Evolutionary conservation across 2,113 vertebrate genomes (phyloP).

Genomic region (Phodopus roborovskii): DNA sequence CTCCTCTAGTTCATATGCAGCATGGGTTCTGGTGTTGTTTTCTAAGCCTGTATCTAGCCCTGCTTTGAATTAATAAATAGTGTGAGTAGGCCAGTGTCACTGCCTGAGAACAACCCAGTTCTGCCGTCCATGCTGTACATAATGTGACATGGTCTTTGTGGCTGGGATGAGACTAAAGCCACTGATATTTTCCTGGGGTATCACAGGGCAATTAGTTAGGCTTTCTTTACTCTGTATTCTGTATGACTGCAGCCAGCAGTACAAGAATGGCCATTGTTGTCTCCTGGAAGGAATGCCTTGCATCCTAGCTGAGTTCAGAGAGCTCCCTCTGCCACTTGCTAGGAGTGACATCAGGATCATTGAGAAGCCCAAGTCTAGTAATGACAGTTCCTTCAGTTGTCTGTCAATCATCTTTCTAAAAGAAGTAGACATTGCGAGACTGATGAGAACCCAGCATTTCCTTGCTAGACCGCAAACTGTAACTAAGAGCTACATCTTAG

Average conservation of each 20-base stretch:
- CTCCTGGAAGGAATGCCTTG: not conserved
- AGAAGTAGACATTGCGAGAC: slow-evolving; percentile 27
- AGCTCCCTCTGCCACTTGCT: not conserved
- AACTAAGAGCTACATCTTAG: not conserved
- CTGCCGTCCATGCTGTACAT: not conserved
- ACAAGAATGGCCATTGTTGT: no score
- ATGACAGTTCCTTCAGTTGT: slow-evolving; percentile 39
- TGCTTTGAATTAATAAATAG: not conserved
- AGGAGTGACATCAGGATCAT: not conserved
- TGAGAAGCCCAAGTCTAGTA: not conserved
- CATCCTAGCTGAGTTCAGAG: not conserved
- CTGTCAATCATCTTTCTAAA: not conserved
- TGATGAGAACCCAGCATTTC: not conserved
- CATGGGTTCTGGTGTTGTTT: not conserved
- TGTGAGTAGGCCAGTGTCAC: not conserved
- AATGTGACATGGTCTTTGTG: not conserved
- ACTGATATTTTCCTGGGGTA: no score
- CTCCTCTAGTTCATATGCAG: not conserved
- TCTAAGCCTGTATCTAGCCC: not conserved
- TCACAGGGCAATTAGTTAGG: not conserved
- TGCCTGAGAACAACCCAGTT: not conserved
- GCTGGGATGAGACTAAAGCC: not conserved
- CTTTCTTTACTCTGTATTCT: not conserved
- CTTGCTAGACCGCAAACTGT: not conserved
- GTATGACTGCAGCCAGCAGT: not conserved